A percentile compares a stretch with the other conserved stretches of the same genome.
Evolutionary conservation across 1,140 invertebrate species (phyloP).

Genomic region (Solenopsis invicta): DNA sequence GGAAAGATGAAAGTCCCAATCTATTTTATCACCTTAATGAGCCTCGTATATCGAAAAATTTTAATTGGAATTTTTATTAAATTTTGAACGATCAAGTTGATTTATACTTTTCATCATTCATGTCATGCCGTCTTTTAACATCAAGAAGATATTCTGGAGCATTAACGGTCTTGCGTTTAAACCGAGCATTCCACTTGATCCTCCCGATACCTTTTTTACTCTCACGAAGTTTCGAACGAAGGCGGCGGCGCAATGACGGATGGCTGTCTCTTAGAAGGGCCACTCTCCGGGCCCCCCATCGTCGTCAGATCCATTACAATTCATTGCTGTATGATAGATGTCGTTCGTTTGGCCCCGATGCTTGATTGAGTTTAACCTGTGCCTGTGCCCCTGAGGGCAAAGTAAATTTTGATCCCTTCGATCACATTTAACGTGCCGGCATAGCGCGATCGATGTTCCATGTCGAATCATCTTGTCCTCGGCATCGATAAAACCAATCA

Average conservation of each 20-base stretch:
- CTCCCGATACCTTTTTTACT: conserved; percentile 23
- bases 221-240: conserved; percentile 57
- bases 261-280: conserved; percentile 73
- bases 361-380: conserved; percentile 74
- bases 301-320: conserved; percentile 72
- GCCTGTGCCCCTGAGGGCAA: conserved; percentile 51
- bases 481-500: conserved; percentile 57
- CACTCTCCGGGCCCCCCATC: conserved; percentile 61
- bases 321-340: conserved; percentile 78
- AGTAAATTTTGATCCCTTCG: conserved; percentile 68
- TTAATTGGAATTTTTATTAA: conserved; percentile 5
- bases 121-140: conserved; percentile 25
- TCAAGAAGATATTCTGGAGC: not conserved
- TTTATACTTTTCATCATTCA: conserved; percentile 3
- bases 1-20: not conserved
- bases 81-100: not conserved
- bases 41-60: not conserved
- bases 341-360: conserved; percentile 75
- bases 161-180: conserved; percentile 54
- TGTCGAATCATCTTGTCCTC: conserved; percentile 50
- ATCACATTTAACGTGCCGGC: conserved; percentile 70
- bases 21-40: not conserved
- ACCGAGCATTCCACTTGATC: conserved; percentile 38
- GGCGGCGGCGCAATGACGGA: conserved; percentile 72
- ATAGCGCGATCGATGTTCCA: conserved; percentile 63